These are phyloP conservation scores for Microtus richardsoni DNA, from an alignment of 2,113 vertebrate species.

Conservation along the genomic window DNA sequence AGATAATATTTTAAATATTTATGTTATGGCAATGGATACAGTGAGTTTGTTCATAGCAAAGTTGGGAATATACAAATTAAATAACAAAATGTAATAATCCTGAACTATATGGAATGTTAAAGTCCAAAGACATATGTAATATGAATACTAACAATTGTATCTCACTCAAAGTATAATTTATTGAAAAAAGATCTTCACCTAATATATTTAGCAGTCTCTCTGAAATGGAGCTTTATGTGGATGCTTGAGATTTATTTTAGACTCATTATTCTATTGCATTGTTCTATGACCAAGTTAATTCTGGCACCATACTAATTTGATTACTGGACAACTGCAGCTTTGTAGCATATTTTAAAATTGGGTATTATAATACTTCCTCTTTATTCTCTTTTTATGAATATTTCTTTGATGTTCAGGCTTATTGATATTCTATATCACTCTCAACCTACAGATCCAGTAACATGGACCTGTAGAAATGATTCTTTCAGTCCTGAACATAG, in stretches of 20 bases:
- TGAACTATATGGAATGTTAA: background rate
- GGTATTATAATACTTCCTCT: background rate
- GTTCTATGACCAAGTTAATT: background rate
- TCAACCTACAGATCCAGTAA: background rate
- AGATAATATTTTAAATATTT: background rate
- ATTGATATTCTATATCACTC: background rate
- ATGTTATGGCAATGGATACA: background rate
- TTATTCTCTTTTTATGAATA: background rate
- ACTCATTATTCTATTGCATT: background rate
- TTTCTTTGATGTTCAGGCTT: background rate
- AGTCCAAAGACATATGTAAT: fast-evolving
- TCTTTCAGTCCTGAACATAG: background rate
- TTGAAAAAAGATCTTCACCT: background rate
- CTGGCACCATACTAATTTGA: background rate
- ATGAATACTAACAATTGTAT: background rate
- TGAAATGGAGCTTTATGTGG: background rate
- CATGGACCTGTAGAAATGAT: background rate
- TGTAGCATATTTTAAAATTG: background rate
- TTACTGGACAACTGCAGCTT: background rate
- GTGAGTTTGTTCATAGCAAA: background rate
- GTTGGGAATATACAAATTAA: background rate
- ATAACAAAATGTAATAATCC: background rate
- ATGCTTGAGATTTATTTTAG: background rate
- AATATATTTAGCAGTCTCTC: background rate
- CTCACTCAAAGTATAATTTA: background rate